Conservation (phyloP, 1,140 invertebrate species). For the Brachionus paranguensis region DNA sequence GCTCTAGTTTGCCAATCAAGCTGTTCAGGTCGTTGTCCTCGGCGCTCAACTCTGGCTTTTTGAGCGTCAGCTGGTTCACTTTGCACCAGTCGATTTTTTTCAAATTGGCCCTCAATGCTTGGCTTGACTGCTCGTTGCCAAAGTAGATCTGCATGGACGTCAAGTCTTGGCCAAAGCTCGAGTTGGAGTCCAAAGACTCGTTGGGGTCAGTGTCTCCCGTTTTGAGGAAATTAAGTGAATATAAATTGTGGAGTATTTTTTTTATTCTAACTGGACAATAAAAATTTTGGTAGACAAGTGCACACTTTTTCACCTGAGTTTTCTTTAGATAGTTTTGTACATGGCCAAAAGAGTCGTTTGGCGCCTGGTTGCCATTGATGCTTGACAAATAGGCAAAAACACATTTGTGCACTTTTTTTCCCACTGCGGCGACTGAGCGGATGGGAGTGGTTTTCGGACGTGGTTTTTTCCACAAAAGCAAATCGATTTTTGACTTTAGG, state of each 20-base stretch:
- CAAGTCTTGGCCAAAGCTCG: background rate
- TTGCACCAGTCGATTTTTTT: background rate
- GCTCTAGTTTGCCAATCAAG: background rate
- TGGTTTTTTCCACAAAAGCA: background rate
- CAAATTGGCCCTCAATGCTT: background rate
- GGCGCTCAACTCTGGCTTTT: background rate
- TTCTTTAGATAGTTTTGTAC: background rate
- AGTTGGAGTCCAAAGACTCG: background rate
- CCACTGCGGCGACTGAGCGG: background rate
- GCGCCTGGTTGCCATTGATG: background rate
- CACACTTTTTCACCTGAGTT: background rate
- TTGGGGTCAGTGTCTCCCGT: background rate
- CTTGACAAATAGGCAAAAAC: background rate
- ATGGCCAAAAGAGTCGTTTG: background rate
- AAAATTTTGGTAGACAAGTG: background rate
- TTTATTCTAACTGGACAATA: slow-evolving; percentile 11
- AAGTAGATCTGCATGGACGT: background rate
- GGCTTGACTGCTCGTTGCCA: background rate
- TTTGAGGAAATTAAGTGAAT: background rate
- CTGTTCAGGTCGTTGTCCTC: background rate
- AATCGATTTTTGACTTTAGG: background rate
- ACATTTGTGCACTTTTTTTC: background rate
- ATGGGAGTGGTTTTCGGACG: background rate
- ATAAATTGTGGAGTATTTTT: background rate
- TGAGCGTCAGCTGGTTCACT: background rate